phyloP scores from a whole-genome alignment of 2,888 invertebrate genomes.

The Uloborus plumipes region DNA sequence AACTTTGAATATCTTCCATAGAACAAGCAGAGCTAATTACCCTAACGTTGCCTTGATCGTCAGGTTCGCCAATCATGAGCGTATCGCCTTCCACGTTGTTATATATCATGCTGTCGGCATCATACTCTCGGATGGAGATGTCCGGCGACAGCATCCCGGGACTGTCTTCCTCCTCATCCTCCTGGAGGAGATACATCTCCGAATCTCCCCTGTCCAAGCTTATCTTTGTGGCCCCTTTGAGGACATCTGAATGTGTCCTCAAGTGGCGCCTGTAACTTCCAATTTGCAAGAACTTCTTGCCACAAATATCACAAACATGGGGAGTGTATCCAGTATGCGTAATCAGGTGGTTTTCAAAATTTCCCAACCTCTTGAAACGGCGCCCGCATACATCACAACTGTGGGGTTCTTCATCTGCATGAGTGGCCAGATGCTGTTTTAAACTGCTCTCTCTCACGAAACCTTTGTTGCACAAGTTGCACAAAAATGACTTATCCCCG shows the following conservation, averaged over 20 bases:
- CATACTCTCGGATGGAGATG: slow-evolving; percentile 48
- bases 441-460: slow-evolving; percentile 54
- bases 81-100: slow-evolving; percentile 47
- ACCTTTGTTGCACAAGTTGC: slow-evolving; percentile 48
- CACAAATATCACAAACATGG: slow-evolving; percentile 54
- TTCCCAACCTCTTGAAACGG: slow-evolving; percentile 48
- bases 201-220: slow-evolving; percentile 33
- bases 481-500: slow-evolving; percentile 41
- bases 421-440: slow-evolving; percentile 49
- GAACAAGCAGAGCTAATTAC: slow-evolving; percentile 50
- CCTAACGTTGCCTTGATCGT: slow-evolving; percentile 54
- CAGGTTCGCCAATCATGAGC: slow-evolving; percentile 50
- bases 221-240: slow-evolving; percentile 37
- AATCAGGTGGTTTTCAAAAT: slow-evolving; percentile 60
- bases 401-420: slow-evolving; percentile 54
- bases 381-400: slow-evolving; percentile 57
- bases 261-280: slow-evolving; percentile 55
- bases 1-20: slow-evolving; percentile 53
- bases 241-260: slow-evolving; percentile 40
- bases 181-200: slow-evolving; percentile 29
- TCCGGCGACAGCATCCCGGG: slow-evolving; percentile 37
- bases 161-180: slow-evolving; percentile 50
- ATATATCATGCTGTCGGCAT: slow-evolving; percentile 41
- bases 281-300: slow-evolving; percentile 52
- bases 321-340: slow-evolving; percentile 60